Percentiles rank a stretch among this genome's conserved stretches.
These are phyloP conservation scores for Nomada goodeniana DNA, from an alignment of 2,888 invertebrate genomes.

Conservation along the genomic window DNA sequence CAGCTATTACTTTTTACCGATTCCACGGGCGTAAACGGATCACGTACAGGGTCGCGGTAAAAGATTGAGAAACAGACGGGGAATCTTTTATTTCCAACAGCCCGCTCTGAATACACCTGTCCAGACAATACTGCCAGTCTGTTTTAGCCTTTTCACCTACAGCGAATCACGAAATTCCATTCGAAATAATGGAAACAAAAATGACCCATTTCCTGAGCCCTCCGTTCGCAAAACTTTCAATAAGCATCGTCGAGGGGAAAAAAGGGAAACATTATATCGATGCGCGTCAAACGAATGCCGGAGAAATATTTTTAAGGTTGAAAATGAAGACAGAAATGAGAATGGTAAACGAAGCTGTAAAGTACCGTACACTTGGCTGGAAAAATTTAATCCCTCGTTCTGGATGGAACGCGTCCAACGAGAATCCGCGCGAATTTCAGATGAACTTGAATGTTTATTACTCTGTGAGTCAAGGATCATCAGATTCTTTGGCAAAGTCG, in stretches of 20 bases:
- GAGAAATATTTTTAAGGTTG: too few relatives aligned
- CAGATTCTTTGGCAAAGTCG: slow-evolving; percentile 39
- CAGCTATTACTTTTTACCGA: slow-evolving; percentile 45
- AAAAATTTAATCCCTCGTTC: slow-evolving; percentile 38
- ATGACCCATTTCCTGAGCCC: too few relatives aligned
- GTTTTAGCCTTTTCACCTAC: slow-evolving; percentile 1
- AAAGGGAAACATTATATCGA: too few relatives aligned
- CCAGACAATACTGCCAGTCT: background rate
- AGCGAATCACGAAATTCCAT: background rate
- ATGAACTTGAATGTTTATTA: slow-evolving; percentile 51
- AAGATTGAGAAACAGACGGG: slow-evolving; percentile 46
- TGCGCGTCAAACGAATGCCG: too few relatives aligned
- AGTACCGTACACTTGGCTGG: background rate
- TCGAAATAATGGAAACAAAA: background rate
- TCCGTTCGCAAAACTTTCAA: background rate
- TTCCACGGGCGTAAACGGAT: slow-evolving; percentile 39
- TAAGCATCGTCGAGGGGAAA: background rate
- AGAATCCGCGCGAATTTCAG: slow-evolving; percentile 33
- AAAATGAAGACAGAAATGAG: background rate
- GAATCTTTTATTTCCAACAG: slow-evolving; percentile 44
- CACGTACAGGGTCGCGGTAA: slow-evolving; percentile 46
- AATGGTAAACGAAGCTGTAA: background rate
- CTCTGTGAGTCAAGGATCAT: slow-evolving; percentile 43
- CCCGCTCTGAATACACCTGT: slow-evolving; percentile 37
- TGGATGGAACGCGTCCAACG: slow-evolving; percentile 34